Base-by-base conservation (phyloP, 1,140 invertebrate genomes). In the Xylocopa sonorina region DNA sequence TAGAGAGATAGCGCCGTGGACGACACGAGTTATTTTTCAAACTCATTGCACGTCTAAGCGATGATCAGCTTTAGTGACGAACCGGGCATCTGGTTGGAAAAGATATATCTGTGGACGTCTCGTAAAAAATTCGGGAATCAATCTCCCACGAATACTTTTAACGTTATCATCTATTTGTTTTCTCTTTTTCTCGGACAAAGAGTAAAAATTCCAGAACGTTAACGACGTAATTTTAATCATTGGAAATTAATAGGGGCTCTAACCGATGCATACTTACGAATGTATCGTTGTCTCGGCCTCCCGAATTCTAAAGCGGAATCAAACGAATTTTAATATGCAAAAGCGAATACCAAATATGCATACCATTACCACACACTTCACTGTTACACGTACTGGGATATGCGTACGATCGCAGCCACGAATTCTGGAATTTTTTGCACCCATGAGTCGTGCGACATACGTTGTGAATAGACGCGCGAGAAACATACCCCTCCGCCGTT, bases 351-450 rank as follows among this genome's bases (percentile, higher is more conserved):
- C 48, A 12, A 12, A n/a, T 18, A 1, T 5, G 3, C 21, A 4
- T 0, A 18, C 5, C 3, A 41, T 43, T 34, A 14, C 32, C 29
- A 16, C 29, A 43, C 46, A 51, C 46, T 32, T 60, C 63, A 62
- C 62, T 80, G n/a, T 51, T 16, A 34, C 24, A 34, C 24, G n/a
- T 46, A 38, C 21, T 60, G 53, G 53, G 29, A 21, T 58, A 62
- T 46, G 60, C 32, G 27, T 41, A 32, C 38, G 32, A 60, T 50
- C 50, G 53, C 38, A 34, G 66, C 46, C 72, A 79, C 53, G 50
- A 68, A 80, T 80, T 84, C 55, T 79, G 50, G 79, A 69, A 63
- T 83, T 48, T 74, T 51, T 71, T 14, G 79, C 66, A 78, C 63
- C 64, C 63, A 71, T 79, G 76, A 83, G 64, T 50, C 29, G 80